Base-by-base conservation (phyloP, 2,113 vertebrate species). In the Zosterops lateralis region DNA sequence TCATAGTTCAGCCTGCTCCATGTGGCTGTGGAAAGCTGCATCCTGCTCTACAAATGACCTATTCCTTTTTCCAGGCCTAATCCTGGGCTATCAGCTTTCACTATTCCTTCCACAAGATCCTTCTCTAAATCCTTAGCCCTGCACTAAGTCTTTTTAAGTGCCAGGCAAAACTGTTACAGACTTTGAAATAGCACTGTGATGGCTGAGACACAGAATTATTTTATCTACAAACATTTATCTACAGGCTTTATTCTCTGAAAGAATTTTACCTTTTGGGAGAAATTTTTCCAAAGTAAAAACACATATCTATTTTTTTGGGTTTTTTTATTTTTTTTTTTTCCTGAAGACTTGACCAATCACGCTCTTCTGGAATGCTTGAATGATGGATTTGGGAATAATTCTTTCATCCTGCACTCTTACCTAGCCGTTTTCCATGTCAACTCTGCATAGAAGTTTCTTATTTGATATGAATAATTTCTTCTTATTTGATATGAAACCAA, bases 271-370 rank as follows among this genome's bases (percentile, higher is more conserved):
- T 76, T 60, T 44, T 56, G 4, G 22, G 38, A 65, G 34, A 67
- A 64, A 58, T 29, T 1, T 34, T 77, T 36, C 42, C 7, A 7
- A 42, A 56, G 32, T 45, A n/a, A 32, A 11, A 79, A 26, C 6
- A 21, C 3, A 0, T 38, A 44, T 36, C 1, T 14, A 45, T 62
- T 20, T 38, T 12, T 51, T 8, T 1, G 6, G 1, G 1, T 29
- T 31, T 29, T 29, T 29, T 51, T 11, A 5, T 78, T 73, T 65
- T 31, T 38, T 31, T 38, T 38, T 38, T 38, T 38, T 38, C 38
- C 34, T 42, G 25, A 57, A 76, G 24, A 12, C 15, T 22, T 62
- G 45, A 25, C 57, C 18, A 11, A 5, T 29, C 0, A 2, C 11
- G 17, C 16, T 70, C 6, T 34, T 40, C 45, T 79, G 7, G 18